Base-by-base conservation (phyloP, 2,888 invertebrate species). In the Xestia xanthographa region DNA sequence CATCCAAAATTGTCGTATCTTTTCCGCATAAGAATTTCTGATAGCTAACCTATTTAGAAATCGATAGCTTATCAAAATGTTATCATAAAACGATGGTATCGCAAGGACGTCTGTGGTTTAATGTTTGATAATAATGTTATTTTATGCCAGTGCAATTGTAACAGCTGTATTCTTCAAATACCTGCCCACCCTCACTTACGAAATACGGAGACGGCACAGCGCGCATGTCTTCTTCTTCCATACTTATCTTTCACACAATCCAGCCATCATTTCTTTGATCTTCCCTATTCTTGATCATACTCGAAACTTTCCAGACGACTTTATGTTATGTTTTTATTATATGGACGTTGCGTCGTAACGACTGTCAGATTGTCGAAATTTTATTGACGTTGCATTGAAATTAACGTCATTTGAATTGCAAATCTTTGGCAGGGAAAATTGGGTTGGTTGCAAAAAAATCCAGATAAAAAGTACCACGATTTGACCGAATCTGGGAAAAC, bases 61-160 rank as follows among this genome's bases (percentile, higher is more conserved):
- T 65, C 70, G 80, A 80, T 83, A 75, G 2, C 48, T 65, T 83
- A 83, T 83, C 80, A 62, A 65, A 58, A 17, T 66, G 72, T 69
- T 84, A 82, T 84, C 79, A 41, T 12, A 50, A 50, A 53, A 26
- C 72, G 29, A 67, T 71, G 68, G 73, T 84, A 82, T 69, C 71
- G 41, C 84, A 85, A 84, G 84, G 84, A 20, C 84, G 68, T 71
- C 66, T 72, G 48, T 60, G 41, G 65, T 65, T 71, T 65, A 76
- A 50, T 56, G 50, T 62, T 62, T 74, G 73, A 77, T 84, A 66
- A 66, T 63, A 80, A 41, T 60, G 34, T 63, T 56, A 50, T 72
- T 71, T 29, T 20, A 53, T n/a, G 9, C 5, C 8, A n/a, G 20
- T 77, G 45, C 45, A 56, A 66, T n/a, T 29, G n/a, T 58, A 29